Base-by-base conservation (phyloP, 2,113 vertebrate genomes). In the Crotophaga sulcirostris region DNA sequence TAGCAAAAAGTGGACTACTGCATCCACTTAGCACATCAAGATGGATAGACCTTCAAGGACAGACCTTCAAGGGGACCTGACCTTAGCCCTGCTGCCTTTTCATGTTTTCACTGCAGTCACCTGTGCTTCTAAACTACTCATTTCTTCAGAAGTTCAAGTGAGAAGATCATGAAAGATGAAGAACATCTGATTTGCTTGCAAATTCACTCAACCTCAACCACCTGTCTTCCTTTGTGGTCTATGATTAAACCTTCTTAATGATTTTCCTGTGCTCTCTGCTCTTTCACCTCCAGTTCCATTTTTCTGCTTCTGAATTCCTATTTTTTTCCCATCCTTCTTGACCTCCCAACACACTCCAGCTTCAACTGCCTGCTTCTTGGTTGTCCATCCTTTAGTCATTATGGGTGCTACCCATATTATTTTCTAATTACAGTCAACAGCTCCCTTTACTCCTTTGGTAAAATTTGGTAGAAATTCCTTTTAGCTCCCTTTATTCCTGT, bases 261-360 rank as follows among this genome's bases (percentile, higher is more conserved):
- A 5, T 80, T 74, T 84, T 73, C 8, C 54, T 60, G 17, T 33
- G 6, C 5, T 55, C 7, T 4, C 7, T 59, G 6, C 60, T 44
- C 6, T 62, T 4, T 19, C 11, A 55, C 49, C 28, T 82, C 9
- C 33, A 55, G 8, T 6, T 6, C 6, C n/a, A 51, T 21, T 63
- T 81, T 13, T 13, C 23, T 44, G 5, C 44, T 64, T 73, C 87
- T 76, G 29, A 56, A 72, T 54, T 15, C 12, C 10, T 55, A 52
- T 59, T 3, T 63, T 93, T 74, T 63, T 29, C 6, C 11, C 12
- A 5, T 63, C 11, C 4, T 80, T 12, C 47, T 59, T 14, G 51
- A 56, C 2, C 9, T 45, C 5, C 31, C 25, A 70, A 54, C 25
- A 40, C 2, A 24, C 2, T 82, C 13, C 13, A 63, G 0, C 7